phyloP scores from a whole-genome alignment of 2,797 vertebrate genomes.

The Siniperca undulata region DNA sequence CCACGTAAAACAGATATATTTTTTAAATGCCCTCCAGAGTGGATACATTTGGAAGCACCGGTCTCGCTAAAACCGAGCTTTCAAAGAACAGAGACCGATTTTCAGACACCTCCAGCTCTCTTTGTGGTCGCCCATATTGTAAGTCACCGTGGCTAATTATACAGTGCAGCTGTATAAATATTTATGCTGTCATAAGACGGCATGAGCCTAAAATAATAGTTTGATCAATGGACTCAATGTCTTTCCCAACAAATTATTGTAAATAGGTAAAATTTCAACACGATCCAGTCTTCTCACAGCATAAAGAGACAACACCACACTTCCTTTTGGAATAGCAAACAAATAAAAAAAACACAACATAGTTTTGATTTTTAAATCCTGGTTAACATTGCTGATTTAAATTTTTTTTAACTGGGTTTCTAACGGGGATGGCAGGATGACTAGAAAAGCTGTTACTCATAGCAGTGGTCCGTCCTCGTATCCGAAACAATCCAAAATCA shows the following conservation, averaged over 20 bases:
- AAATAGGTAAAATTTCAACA: accelerated
- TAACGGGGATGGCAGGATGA: neutral
- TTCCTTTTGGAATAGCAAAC: neutral
- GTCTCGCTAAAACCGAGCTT: neutral
- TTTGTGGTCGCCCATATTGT: neutral
- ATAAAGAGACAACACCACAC: neutral
- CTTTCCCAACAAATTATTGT: neutral
- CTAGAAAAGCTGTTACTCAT: conserved; percentile 1
- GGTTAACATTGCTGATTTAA: neutral
- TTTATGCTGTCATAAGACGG: neutral
- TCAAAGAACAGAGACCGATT: neutral
- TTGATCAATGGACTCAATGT: neutral
- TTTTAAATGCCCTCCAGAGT: neutral
- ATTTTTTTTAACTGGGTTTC: neutral
- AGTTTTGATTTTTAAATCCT: neutral
- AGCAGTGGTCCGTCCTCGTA: neutral
- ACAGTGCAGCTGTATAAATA: neutral
- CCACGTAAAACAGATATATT: neutral
- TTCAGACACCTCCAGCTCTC: neutral
- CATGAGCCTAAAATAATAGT: neutral
- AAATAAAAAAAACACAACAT: neutral
- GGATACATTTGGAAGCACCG: neutral
- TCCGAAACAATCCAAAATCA: neutral
- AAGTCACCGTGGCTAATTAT: neutral
- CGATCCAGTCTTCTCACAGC: neutral